Percentiles rank a stretch among this genome's conserved stretches.
phyloP scores from a whole-genome alignment of 1,140 invertebrate genomes.

The Delia radicum region DNA sequence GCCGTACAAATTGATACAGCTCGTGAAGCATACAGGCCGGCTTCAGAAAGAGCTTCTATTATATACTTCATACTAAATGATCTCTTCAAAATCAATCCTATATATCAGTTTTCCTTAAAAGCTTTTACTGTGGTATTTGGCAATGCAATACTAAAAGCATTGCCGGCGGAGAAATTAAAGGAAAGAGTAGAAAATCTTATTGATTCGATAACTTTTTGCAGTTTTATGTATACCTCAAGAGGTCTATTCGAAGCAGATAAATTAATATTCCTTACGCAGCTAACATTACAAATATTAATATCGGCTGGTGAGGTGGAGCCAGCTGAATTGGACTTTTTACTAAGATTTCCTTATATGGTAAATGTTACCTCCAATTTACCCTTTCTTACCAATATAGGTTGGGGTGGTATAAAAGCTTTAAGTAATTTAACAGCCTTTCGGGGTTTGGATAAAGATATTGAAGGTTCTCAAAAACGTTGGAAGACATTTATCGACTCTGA shows the following conservation, averaged over 20 bases:
- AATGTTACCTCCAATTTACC: constrained; percentile 75
- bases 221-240: constrained; percentile 85
- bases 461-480: constrained; percentile 88
- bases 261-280: constrained; percentile 85
- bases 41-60: constrained; percentile 82
- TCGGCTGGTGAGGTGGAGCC: constrained; percentile 68
- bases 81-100: constrained; percentile 89
- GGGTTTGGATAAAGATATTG: constrained; percentile 89
- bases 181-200: constrained; percentile 78
- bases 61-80: constrained; percentile 95
- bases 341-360: constrained; percentile 73
- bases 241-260: constrained; percentile 94
- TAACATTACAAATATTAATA: constrained; percentile 75
- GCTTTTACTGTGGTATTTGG: constrained; percentile 92
- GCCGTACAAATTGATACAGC: constrained; percentile 87
- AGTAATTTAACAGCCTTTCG: constrained; percentile 78
- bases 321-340: constrained; percentile 82
- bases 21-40: constrained; percentile 83
- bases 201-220: constrained; percentile 83
- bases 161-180: constrained; percentile 67
- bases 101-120: constrained; percentile 96
- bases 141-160: constrained; percentile 76
- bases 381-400: constrained; percentile 79
- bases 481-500: constrained; percentile 91
- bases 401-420: constrained; percentile 86